These are phyloP conservation scores for Drosophila quadrilineata DNA, from an alignment of 1,140 invertebrate species.

Conservation along the genomic window DNA sequence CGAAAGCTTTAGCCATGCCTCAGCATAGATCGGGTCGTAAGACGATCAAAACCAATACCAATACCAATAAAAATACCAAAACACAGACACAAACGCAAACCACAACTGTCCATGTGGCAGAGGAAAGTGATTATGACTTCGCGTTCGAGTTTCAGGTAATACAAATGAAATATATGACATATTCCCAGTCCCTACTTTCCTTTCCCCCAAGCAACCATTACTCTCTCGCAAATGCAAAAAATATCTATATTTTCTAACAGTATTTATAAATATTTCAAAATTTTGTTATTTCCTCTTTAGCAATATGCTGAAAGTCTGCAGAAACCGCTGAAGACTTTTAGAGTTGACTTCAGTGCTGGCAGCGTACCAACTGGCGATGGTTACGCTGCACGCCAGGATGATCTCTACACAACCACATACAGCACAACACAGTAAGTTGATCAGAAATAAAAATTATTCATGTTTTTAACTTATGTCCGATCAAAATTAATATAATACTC, in stretches of 20 bases:
- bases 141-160: constrained; percentile 84
- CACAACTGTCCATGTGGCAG: constrained; percentile 71
- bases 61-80: constrained; percentile 64
- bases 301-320: constrained; percentile 81
- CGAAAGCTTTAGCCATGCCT: constrained; percentile 72
- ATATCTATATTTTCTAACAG: not conserved
- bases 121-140: constrained; percentile 84
- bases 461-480: too few species aligned
- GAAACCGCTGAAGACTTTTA: constrained; percentile 81
- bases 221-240: constrained; percentile 9
- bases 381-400: constrained; percentile 61
- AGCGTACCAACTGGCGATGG: constrained; percentile 74
- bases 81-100: constrained; percentile 49
- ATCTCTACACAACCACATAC: constrained; percentile 74
- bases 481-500: too few species aligned
- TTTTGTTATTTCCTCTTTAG: constrained; percentile 49
- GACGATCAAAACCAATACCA: constrained; percentile 61
- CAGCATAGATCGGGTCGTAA: constrained; percentile 75
- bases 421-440: constrained; percentile 79
- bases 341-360: constrained; percentile 76
- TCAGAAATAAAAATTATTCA: too few species aligned
- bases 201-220: constrained; percentile 1
- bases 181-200: not conserved
- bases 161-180: not conserved
- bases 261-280: constrained; percentile 5